Conservation (phyloP, 1,140 invertebrate species). For the Ptiloglossa arizonensis region DNA sequence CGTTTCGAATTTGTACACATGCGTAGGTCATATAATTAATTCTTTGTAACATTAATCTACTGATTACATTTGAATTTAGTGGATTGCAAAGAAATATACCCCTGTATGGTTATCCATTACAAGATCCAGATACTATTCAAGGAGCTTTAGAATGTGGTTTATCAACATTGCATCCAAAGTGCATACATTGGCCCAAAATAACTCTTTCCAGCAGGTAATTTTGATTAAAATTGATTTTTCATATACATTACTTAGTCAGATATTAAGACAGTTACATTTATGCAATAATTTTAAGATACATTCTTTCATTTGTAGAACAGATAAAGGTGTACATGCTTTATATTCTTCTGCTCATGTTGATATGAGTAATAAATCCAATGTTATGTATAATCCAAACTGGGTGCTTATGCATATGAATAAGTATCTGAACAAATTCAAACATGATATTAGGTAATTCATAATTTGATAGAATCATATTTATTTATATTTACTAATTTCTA, state of each 20-base stretch:
- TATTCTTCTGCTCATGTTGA: slow-evolving; percentile 86
- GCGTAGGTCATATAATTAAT: too few species aligned
- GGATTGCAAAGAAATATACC: slow-evolving; percentile 64
- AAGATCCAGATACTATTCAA: slow-evolving; percentile 83
- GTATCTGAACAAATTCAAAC: slow-evolving; percentile 81
- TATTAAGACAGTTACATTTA: slow-evolving; percentile 21
- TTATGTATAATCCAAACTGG: slow-evolving; percentile 78
- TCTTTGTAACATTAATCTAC: neutral
- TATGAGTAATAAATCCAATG: slow-evolving; percentile 78
- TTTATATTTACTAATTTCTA: neutral
- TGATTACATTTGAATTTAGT: slow-evolving; percentile 4
- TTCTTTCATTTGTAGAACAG: slow-evolving; percentile 83
- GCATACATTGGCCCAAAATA: slow-evolving; percentile 80
- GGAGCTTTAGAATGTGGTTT: slow-evolving; percentile 85
- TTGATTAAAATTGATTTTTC: slow-evolving; percentile 8
- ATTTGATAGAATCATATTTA: slow-evolving; percentile 19
- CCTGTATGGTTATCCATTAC: slow-evolving; percentile 81
- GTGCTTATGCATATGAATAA: slow-evolving; percentile 83
- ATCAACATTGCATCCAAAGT: slow-evolving; percentile 76
- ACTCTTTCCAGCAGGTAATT: slow-evolving; percentile 85
- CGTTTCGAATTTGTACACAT: neutral
- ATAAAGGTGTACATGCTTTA: slow-evolving; percentile 88
- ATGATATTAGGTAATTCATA: slow-evolving; percentile 75
- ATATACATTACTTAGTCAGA: slow-evolving; percentile 15
- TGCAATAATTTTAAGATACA: slow-evolving; percentile 40